Evolutionary conservation across 2,113 vertebrate genomes (phyloP), one percentile per base, ranked within the genome.

Genomic region (Vicugna pacos): DNA sequence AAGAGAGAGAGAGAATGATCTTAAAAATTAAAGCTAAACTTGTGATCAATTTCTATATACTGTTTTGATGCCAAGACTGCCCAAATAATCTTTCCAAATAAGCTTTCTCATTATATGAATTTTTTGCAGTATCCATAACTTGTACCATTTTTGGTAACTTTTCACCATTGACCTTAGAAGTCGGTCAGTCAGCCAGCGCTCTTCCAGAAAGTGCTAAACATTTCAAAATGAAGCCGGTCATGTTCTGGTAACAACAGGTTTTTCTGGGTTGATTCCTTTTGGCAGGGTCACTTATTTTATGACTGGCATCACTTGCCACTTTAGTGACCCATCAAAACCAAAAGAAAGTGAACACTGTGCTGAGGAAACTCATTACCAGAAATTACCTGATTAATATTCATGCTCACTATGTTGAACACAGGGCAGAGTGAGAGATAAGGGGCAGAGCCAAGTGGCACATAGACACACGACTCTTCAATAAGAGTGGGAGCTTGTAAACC

Each of bases 21-120:
- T 98, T 95, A 93, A 96, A 58, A 94, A 96, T 98, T 97, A 96
- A 93, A 96, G 87, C 46, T 62, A 0, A 24, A 89, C 48, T 95
- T 0, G 2, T 96, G 91, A 97, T 89, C 92, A 80, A 4, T 86
- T 97, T 97, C 75, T 85, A 35, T 77, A 91, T 89, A 28, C 15
- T 60, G 7, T 50, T n/a, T 90, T 62, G 90, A n/a, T 42, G 1
- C 60, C 90, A 65, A 96, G 70, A 75, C 86, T 82, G 56, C 83
- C 5, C 30, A 92, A 91, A 56, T 77, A 20, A 85, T 87, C 26
- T 82, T 85, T 94, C 73, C 42, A 67, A 70, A 93, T 54, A 90
- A 81, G 12, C 48, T 79, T 95, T 84, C 52, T 83, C 22, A 58
- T 52, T 76, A 69, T 67, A 28, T 10, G 42, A 19, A 50, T n/a